Base-by-base conservation (phyloP, 2,888 invertebrate species). In the Sarcophaga caerulescens region DNA sequence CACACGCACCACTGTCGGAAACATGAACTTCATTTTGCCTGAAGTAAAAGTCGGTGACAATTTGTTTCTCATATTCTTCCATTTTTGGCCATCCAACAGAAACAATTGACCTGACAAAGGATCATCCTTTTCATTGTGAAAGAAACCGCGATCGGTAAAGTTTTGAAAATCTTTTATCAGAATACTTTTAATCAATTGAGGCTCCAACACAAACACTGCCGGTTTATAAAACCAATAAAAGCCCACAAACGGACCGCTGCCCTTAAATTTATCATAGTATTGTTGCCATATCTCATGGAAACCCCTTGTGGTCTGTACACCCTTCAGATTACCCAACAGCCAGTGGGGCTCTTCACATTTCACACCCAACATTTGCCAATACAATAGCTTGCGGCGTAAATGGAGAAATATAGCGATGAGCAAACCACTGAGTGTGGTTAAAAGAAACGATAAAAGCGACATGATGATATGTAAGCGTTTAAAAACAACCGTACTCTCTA, bases 81-180 rank as follows among this genome's bases (percentile, higher is more conserved):
- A 94, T 45, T 87, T 90, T 3, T 89, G 88, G 0, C 93, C 94
- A 25, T 92, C 92, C 47, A 93, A 81, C 4, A 90, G 62, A 66
- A 89, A 89, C 5, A 89, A 70, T 17, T 88, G 85, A 0, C 88
- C 89, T 2, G 88, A 69, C 3, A 89, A 63, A 0, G 89, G 89
- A 81, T 89, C 89, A 66, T 88, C 86, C 45, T 87, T 88, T 14
- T 77, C 82, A 59, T 89, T 89, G 11, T 78, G 74, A 80, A 68
- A 89, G 44, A 88, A 79, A 5, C 88, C 89, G 25, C 89, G 89
- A 87, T 89, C 88, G 10, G 87, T 85, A 25, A 89, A 89, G 66
- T 87, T 83, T 11, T 84, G 79, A 69, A 89, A 89, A 59, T 89
- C 89, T 47, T 89, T 88, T n/a, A 88, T 88, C 5, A 89, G 76